A percentile compares a stretch with the other conserved stretches of the same genome.
These are phyloP conservation scores for Drosophila kuntzei DNA, from an alignment of 2,888 invertebrate genomes.

Conservation along the genomic window DNA sequence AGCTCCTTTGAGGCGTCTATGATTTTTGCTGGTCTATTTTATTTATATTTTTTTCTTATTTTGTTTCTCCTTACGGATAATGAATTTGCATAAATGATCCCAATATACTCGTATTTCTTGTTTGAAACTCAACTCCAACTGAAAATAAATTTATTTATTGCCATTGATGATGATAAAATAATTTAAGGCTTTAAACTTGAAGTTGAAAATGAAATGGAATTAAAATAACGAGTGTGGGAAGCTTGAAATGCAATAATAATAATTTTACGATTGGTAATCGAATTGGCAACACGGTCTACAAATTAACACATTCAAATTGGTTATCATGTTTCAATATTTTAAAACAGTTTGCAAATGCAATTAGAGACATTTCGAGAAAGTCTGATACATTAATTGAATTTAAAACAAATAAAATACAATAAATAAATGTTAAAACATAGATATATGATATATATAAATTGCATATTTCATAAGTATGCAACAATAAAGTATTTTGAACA, in stretches of 20 bases:
- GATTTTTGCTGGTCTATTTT: conserved; percentile 27
- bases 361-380: conserved; percentile 16
- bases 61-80: background rate
- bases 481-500: background rate
- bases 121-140: conserved; percentile 6
- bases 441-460: conserved; percentile 13
- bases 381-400: conserved; percentile 48
- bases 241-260: conserved; percentile 51
- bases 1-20: conserved; percentile 16
- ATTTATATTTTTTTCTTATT: conserved; percentile 2
- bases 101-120: conserved; percentile 4
- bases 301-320: conserved; percentile 56
- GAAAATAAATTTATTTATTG: too few relatives aligned
- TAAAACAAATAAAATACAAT: conserved; percentile 2
- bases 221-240: conserved; percentile 44
- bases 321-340: conserved; percentile 35
- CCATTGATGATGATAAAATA: conserved; percentile 20
- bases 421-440: conserved; percentile 18
- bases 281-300: conserved; percentile 36
- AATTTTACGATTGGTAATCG: conserved; percentile 60
- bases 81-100: conserved; percentile 30
- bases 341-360: conserved; percentile 26
- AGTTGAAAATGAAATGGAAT: conserved; percentile 67
- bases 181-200: conserved; percentile 28
- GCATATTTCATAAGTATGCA: background rate